phyloP scores from a whole-genome alignment of 2,113 vertebrate species.

The Indicator indicator region DNA sequence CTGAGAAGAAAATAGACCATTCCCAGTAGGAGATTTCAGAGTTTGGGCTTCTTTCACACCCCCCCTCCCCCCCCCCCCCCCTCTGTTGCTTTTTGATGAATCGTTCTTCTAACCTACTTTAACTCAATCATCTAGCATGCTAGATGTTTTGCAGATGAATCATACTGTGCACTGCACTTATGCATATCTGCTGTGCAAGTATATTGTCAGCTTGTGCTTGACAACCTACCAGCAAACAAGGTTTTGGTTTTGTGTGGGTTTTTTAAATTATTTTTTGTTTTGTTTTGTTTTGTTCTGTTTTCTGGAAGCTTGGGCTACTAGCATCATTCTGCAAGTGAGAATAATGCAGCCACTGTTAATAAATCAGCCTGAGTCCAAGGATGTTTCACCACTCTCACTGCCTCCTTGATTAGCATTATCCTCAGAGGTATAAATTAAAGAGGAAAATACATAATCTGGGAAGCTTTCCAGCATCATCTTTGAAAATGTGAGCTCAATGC shows the following conservation, averaged over 20 bases:
- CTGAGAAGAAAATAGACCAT: not conserved
- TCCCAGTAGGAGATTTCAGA: not conserved
- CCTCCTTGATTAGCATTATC: constrained; percentile 45
- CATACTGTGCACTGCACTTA: constrained; percentile 38
- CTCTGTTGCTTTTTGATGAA: constrained; percentile 29
- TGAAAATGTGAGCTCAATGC: constrained; percentile 37
- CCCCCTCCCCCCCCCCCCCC: fast-evolving
- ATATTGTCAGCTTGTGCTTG: constrained; percentile 44
- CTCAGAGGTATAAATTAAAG: constrained; percentile 62
- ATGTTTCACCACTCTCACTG: not conserved
- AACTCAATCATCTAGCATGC: constrained; percentile 3
- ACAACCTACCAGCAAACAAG: constrained; percentile 11
- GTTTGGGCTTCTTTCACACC: not conserved
- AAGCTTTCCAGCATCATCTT: constrained; percentile 55
- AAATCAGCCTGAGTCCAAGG: not conserved
- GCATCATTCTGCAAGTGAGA: not conserved
- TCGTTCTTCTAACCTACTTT: constrained; percentile 51
- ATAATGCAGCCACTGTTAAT: constrained; percentile 32
- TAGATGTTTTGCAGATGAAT: constrained; percentile 59
- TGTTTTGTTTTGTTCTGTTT: not conserved
- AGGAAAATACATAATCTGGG: constrained; percentile 58
- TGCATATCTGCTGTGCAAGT: constrained; percentile 53
- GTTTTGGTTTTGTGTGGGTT: not conserved
- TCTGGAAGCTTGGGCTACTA: not conserved
- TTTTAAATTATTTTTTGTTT: not conserved